Evolutionary conservation across 2,797 vertebrate genomes (phyloP).

Genomic region (Syngnathus rostellatus): DNA sequence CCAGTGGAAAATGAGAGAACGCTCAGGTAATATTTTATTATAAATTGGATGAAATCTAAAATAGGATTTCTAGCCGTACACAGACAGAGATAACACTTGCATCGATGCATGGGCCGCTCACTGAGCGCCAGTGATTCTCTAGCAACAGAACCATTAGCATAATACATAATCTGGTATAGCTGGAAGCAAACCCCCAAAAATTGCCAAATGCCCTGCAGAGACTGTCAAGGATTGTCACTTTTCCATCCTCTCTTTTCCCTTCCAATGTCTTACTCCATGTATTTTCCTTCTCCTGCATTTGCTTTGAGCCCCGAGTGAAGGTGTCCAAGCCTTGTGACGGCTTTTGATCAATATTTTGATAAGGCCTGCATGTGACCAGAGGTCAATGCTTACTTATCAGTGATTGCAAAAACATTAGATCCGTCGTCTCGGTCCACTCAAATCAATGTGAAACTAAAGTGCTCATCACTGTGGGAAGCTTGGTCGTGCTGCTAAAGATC

Average conservation of each 20-base stretch:
- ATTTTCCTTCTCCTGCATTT: constrained; percentile 12
- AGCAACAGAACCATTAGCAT: neutral
- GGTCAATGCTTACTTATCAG: constrained; percentile 61
- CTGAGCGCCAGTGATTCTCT: neutral
- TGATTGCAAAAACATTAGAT: constrained; percentile 60
- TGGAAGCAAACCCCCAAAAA: neutral
- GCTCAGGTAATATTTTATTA: neutral
- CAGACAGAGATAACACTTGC: neutral
- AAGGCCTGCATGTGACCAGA: constrained; percentile 29
- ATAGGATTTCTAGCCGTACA: neutral
- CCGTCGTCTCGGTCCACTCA: constrained; percentile 35
- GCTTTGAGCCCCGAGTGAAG: constrained; percentile 41
- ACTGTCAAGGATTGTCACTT: constrained; percentile 12
- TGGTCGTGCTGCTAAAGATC: constrained; percentile 33
- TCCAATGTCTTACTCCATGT: constrained; percentile 44
- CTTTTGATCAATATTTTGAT: constrained; percentile 46
- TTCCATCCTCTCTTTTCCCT: constrained; percentile 23
- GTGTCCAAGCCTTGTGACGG: constrained; percentile 22
- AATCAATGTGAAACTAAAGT: constrained; percentile 51
- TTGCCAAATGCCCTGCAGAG: constrained; percentile 14
- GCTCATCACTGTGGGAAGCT: constrained; percentile 30
- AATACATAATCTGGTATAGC: neutral
- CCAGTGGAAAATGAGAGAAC: neutral
- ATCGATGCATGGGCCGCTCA: neutral
- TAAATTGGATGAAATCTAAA: neutral